These are phyloP conservation scores for Strigamia crassipes DNA, from an alignment of 2,888 invertebrate species.

Conservation along the genomic window DNA sequence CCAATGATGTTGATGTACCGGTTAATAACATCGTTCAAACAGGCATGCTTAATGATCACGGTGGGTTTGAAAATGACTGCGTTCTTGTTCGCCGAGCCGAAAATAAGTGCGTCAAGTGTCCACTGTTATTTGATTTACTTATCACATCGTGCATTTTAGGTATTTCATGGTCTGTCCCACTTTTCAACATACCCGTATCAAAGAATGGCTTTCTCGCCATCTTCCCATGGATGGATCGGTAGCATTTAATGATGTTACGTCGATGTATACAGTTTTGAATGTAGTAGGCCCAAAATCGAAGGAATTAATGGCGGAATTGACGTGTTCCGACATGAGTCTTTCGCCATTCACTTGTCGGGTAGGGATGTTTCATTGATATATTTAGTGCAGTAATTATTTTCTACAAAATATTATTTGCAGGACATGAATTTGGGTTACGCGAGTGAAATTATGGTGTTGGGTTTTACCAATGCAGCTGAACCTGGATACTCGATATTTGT, in stretches of 20 bases:
- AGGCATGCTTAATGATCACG: conserved; percentile 72
- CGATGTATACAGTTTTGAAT: conserved; percentile 74
- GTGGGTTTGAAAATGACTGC: conserved; percentile 75
- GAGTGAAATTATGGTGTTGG: conserved; percentile 72
- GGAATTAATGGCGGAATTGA: conserved; percentile 68
- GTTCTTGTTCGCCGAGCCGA: conserved; percentile 69
- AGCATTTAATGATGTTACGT: conserved; percentile 70
- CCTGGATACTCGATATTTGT: conserved; percentile 73
- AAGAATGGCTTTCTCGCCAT: conserved; percentile 71
- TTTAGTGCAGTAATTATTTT: conserved; percentile 1
- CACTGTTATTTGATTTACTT: neutral
- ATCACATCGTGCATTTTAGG: conserved; percentile 56
- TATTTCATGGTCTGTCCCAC: conserved; percentile 80
- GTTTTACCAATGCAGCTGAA: conserved; percentile 73
- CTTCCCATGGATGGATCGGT: conserved; percentile 67
- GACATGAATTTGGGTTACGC: conserved; percentile 71
- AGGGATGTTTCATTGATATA: neutral
- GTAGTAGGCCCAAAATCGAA: conserved; percentile 72
- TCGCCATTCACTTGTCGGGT: conserved; percentile 70
- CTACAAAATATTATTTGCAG: conserved; percentile 55
- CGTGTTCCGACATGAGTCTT: conserved; percentile 68
- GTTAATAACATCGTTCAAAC: conserved; percentile 70
- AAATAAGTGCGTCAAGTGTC: conserved; percentile 61
- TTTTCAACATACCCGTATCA: conserved; percentile 73
- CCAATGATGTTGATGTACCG: conserved; percentile 70